Evolutionary conservation across 2,888 invertebrate species (phyloP).

Genomic region (Spilosoma lubricipeda): DNA sequence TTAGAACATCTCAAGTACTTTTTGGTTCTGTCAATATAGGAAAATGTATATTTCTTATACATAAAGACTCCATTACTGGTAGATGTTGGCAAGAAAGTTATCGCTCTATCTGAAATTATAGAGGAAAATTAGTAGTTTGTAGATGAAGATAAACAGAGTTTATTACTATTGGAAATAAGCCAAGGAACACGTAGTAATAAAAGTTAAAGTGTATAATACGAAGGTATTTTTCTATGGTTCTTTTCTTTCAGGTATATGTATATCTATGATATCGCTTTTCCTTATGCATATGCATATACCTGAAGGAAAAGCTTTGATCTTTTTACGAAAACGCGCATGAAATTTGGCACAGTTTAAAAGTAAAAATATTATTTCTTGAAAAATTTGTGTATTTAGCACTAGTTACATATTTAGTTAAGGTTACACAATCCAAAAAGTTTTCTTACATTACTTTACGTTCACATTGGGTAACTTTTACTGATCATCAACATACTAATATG

Average conservation of each 20-base stretch:
- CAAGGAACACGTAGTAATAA: neutral
- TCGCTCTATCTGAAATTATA: conserved; percentile 26
- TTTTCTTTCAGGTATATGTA: too few species aligned
- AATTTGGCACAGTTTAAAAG: too few species aligned
- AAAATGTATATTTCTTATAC: conserved; percentile 49
- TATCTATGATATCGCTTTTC: too few species aligned
- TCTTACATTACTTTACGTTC: neutral
- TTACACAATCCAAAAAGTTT: conserved; percentile 4
- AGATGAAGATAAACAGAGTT: neutral
- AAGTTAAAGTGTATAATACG: neutral
- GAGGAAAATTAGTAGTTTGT: neutral
- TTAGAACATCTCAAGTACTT: conserved; percentile 57
- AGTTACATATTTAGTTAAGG: too few species aligned
- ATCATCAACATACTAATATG: neutral
- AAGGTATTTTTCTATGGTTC: too few species aligned
- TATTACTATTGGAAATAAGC: neutral
- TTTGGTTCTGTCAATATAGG: conserved; percentile 43
- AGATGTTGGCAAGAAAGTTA: conserved; percentile 33
- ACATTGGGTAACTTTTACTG: neutral
- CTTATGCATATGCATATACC: too few species aligned
- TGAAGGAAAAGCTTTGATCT: too few species aligned
- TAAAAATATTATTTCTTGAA: too few species aligned
- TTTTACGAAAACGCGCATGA: too few species aligned
- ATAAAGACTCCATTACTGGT: conserved; percentile 37
- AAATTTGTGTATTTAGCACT: too few species aligned